These are phyloP conservation scores for Gallinago paraguaiae DNA, from an alignment of 2,113 vertebrate species.

Conservation along the genomic window DNA sequence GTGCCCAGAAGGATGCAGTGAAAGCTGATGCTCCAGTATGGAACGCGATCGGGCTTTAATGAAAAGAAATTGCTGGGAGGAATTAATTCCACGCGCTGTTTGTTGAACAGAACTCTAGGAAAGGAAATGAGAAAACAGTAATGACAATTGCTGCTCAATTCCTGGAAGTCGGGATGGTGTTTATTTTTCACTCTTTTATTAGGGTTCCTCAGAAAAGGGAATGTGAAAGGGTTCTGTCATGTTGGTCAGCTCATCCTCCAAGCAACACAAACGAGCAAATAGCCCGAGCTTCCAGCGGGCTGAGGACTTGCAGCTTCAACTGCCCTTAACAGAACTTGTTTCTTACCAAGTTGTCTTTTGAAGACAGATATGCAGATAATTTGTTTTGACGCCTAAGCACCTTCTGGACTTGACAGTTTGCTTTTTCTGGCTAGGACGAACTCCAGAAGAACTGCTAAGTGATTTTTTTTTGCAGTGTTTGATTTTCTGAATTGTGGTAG, in stretches of 20 bases:
- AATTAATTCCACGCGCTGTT: conserved; percentile 14
- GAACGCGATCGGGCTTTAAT: background rate
- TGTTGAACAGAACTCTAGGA: conserved; percentile 20
- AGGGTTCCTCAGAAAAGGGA: background rate
- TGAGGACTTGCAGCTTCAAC: background rate
- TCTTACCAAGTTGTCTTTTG: background rate
- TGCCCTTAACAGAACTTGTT: background rate
- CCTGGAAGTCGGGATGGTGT: background rate
- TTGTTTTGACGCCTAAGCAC: conserved; percentile 9
- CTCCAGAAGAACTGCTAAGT: background rate
- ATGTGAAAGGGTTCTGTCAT: background rate
- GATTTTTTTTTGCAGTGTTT: background rate
- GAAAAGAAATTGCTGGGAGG: conserved; percentile 22
- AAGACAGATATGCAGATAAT: background rate
- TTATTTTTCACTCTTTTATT: background rate
- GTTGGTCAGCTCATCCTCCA: background rate
- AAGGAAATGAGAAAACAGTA: conserved; percentile 26
- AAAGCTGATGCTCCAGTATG: background rate
- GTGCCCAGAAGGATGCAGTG: background rate
- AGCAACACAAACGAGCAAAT: background rate
- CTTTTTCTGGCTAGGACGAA: background rate
- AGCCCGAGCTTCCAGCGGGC: background rate
- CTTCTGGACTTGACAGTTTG: background rate
- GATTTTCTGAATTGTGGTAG: background rate
- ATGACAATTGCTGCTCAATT: background rate